Evolutionary conservation across 2,113 vertebrate genomes (phyloP).

Genomic region (Zootoca vivipara): DNA sequence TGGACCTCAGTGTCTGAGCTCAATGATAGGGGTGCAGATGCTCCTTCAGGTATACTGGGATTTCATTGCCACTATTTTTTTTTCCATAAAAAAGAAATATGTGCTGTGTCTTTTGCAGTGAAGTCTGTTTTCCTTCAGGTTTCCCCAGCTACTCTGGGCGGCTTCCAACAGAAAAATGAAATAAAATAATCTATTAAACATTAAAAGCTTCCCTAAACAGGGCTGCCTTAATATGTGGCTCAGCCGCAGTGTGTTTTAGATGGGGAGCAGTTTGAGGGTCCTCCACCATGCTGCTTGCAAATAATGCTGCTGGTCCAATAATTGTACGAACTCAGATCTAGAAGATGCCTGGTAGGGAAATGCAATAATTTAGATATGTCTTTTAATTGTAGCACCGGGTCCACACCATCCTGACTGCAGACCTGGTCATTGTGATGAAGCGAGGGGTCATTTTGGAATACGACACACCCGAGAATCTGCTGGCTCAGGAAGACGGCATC

Average conservation of each 20-base stretch:
- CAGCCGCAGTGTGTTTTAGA: background rate
- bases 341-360: background rate
- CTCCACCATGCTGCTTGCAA: background rate
- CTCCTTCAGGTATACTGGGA: too few relatives aligned
- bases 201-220: too few relatives aligned
- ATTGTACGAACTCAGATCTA: background rate
- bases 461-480: conserved; percentile 89
- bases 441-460: conserved; percentile 95
- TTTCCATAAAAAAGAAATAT: too few relatives aligned
- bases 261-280: too few relatives aligned
- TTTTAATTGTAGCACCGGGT: conserved; percentile 88
- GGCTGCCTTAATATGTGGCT: background rate
- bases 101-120: background rate
- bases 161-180: too few relatives aligned
- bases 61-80: background rate
- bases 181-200: too few relatives aligned
- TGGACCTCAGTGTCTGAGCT: too few relatives aligned
- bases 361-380: background rate
- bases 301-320: background rate
- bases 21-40: too few relatives aligned
- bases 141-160: too few relatives aligned
- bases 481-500: conserved; percentile 90
- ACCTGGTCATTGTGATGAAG: conserved; percentile 97
- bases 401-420: conserved; percentile 96
- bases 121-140: too few relatives aligned